Percentiles rank a stretch among this genome's conserved stretches.
Conservation (phyloP, 2,888 invertebrate species). For the Scaptomyza reducta region DNA sequence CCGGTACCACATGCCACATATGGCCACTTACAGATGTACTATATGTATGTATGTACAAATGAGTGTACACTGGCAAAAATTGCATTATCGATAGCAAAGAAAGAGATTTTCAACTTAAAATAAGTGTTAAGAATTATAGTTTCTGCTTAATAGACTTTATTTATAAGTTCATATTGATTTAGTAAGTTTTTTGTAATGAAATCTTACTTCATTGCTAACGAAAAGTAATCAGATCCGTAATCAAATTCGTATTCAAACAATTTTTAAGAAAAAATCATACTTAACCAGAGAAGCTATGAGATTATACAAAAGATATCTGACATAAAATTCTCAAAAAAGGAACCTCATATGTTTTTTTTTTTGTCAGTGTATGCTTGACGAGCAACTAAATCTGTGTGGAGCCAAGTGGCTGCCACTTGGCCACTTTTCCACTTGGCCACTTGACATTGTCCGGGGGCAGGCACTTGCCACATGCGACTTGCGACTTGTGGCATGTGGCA, state of each 20-base stretch:
- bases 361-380: neutral
- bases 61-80: no score
- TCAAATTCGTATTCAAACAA: no score
- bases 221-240: no score
- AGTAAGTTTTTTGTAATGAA: no score
- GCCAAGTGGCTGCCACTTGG: slow-evolving; percentile 41
- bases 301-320: neutral
- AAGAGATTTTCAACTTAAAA: no score
- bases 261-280: no score
- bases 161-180: no score
- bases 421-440: slow-evolving; percentile 41
- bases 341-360: neutral
- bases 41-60: neutral
- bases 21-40: slow-evolving; percentile 8
- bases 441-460: slow-evolving; percentile 48
- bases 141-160: no score
- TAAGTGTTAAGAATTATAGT: no score
- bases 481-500: slow-evolving; percentile 2
- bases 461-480: slow-evolving; percentile 2
- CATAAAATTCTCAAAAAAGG: neutral
- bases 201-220: no score
- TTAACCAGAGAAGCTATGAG: no score
- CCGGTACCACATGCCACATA: slow-evolving; percentile 7
- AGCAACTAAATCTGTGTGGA: neutral
- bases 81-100: no score